These are phyloP conservation scores for Chaetophractus vellerosus DNA, from an alignment of 2,797 vertebrate genomes.

Conservation along the genomic window DNA sequence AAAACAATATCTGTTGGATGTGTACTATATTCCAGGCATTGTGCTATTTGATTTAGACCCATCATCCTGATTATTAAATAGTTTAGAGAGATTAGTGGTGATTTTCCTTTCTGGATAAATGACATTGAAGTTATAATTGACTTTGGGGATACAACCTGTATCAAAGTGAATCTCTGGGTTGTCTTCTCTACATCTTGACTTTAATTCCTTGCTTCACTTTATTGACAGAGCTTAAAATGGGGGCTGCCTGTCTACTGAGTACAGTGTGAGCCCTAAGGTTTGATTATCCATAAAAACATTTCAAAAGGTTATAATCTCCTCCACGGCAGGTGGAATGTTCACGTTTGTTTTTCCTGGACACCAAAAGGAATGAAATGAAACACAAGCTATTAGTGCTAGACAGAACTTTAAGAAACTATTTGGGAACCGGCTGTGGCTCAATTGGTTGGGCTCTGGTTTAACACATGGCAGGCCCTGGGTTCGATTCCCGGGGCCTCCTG, in stretches of 20 bases:
- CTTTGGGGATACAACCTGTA: not conserved
- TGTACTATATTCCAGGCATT: not conserved
- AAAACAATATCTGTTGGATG: conserved; percentile 12
- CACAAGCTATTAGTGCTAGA: not conserved
- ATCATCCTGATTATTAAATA: not conserved
- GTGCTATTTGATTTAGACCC: conserved; percentile 5
- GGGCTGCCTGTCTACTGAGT: not conserved
- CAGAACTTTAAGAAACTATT: conserved; percentile 21
- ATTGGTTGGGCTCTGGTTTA: too few relatives aligned
- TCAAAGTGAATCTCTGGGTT: not conserved
- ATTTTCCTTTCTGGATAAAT: conserved; percentile 27
- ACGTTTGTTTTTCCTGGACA: conserved; percentile 2
- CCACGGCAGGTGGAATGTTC: not conserved
- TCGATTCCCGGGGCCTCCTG: too few relatives aligned
- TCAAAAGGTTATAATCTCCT: not conserved
- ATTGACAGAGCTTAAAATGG: conserved; percentile 50
- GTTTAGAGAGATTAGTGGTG: conserved; percentile 33
- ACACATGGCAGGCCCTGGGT: too few relatives aligned
- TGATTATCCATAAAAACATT: conserved; percentile 1
- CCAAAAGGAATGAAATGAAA: conserved; percentile 14
- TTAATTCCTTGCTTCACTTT: conserved; percentile 45
- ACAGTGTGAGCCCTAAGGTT: not conserved
- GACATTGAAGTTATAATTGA: conserved; percentile 23
- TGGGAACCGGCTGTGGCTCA: too few relatives aligned
- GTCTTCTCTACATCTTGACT: not conserved